Base-by-base conservation (phyloP, 2,113 vertebrate species). In the Terrapene triunguis region DNA sequence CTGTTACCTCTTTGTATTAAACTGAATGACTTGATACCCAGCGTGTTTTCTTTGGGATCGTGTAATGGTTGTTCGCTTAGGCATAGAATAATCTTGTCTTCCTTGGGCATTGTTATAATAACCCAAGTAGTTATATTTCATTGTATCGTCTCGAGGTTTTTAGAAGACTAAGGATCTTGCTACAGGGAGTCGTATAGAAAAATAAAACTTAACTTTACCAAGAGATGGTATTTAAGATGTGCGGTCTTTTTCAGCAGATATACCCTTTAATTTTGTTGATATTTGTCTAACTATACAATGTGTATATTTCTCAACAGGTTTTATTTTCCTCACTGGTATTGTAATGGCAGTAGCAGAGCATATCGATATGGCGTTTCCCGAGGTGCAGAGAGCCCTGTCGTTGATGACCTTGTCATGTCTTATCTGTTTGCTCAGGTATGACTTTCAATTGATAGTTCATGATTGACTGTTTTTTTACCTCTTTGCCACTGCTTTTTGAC, bases 261-360 rank as follows among this genome's bases (percentile, higher is more conserved):
- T 53, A 21, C n/a, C 24, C 44, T 91, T 89, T 54, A 91, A 72
- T 69, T 89, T 4, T 84, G 48, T 93, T 92, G 35, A 94, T 4
- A 0, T 50, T 87, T 91, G 3, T 54, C 80, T 92, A 24, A 89
- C 87, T 95, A 16, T 93, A 57, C 38, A 59, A 24, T 79, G 25
- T 96, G 22, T 94, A 83, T 94, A 42, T 85, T 97, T 55, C 17
- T 83, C 55, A 7, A 85, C 92, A 99, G 99, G 97, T 99, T 99
- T 98, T 99, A 99, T 96, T 99, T 99, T 95, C 98, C 99, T 29
- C 99, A 99, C 85, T 99, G 99, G 99, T 99, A 99, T 62, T 99
- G 99, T 91, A 99, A 97, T 84, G 98, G 98, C 81, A 98, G 95
- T 69, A 98, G 89, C 89, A 98, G 98, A 95, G 98, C 99, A 2